Base-by-base conservation (phyloP, 2,797 vertebrate genomes). In the Pteropus rufus region DNA sequence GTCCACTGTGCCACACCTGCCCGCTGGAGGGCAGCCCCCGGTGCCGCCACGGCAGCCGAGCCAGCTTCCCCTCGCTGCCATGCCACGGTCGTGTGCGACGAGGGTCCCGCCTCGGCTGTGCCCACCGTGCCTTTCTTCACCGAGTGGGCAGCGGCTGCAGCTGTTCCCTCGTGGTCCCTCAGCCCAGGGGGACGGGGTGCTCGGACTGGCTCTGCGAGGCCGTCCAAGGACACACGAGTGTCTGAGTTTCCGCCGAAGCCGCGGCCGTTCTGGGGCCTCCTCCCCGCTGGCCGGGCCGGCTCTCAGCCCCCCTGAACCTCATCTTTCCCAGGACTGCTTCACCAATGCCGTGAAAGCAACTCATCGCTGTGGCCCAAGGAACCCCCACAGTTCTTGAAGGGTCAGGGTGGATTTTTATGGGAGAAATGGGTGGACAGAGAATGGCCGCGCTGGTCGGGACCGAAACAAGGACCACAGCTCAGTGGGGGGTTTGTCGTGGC, bases 1-100 rank as follows among this genome's bases (percentile, higher is more conserved):
- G 98, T 97, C 97, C 97, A 70, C 91, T 91, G 91, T 73, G 65
- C 95, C 97, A 97, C 97, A 98, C 97, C 98, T 98, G 98, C 97
- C 36, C 36, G 41, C 41, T 10, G 41, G 41, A 9, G 49, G 34
- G 12, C 34, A 16, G 75, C 21, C n/a, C 34, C 49, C 96, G 36
- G 36, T 36, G 36, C 36, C 36, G 36, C 36, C 36, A 36, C 36
- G 36, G 36, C 36, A 3, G 36, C 36, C 36, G 36, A 36, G 36
- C 36, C 36, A 36, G 36, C 36, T 36, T 36, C 36, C 36, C 16
- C 87, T 97, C 34, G 0, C 41, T 1, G 41, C 41, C 41, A 41
- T 7, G 41, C 41, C 41, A 10, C 41, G 41, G 41, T 44, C 41
- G 7, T 2, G 41, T 11, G 54, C 88, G 21, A 15, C 82, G 93